phyloP scores from a whole-genome alignment of 2,113 vertebrate species.

The Crotophaga sulcirostris region DNA sequence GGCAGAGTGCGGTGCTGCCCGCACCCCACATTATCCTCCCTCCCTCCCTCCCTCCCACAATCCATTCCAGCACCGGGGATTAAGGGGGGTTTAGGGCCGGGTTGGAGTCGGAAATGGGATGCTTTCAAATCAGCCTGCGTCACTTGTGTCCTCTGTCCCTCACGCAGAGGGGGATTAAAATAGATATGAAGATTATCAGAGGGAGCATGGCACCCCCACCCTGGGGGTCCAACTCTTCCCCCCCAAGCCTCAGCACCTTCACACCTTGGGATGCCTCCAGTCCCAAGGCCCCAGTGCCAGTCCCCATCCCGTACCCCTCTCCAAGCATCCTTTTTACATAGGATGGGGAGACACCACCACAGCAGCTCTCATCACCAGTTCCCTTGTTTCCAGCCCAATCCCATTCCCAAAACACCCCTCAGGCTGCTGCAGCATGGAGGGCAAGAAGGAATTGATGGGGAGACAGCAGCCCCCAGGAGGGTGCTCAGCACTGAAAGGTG shows the following conservation, averaged over 20 bases:
- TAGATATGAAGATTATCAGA: constrained; percentile 46
- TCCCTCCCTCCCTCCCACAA: background rate
- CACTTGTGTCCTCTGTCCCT: constrained; percentile 19
- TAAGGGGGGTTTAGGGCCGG: constrained; percentile 66
- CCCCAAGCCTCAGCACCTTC: too few species aligned
- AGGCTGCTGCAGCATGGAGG: background rate
- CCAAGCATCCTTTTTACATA: accelerated
- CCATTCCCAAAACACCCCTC: accelerated
- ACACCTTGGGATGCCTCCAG: background rate
- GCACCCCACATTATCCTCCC: background rate
- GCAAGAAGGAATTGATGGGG: background rate
- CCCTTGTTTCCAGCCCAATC: background rate
- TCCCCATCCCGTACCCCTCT: accelerated
- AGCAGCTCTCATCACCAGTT: background rate
- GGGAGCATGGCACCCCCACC: background rate
- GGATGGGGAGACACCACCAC: accelerated
- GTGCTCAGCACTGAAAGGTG: background rate
- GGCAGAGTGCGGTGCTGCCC: background rate
- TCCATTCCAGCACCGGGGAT: constrained; percentile 12
- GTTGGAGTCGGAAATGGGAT: constrained; percentile 54
- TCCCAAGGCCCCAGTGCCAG: background rate
- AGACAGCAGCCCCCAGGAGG: background rate
- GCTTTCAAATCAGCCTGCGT: constrained; percentile 64
- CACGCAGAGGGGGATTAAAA: constrained; percentile 55
- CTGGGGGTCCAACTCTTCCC: too few species aligned